These are phyloP conservation scores for Oreotrochilus melanogaster DNA, from an alignment of 2,113 vertebrate species.

Conservation along the genomic window DNA sequence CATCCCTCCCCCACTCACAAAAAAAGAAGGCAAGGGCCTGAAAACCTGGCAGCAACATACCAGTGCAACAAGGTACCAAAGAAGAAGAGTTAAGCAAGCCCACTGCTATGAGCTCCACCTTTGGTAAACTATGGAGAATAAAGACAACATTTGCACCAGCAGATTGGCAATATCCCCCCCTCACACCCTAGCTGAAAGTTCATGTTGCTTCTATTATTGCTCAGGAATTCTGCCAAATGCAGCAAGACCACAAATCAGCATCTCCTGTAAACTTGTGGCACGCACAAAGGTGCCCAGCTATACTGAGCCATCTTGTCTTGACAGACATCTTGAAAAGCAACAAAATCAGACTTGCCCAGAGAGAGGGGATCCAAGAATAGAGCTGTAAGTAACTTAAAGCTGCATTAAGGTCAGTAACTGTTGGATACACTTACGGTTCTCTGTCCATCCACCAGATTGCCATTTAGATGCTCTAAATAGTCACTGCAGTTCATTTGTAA, in stretches of 20 bases:
- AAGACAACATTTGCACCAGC: not conserved
- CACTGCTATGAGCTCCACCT: not conserved
- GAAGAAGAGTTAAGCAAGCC: not conserved
- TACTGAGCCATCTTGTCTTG: not conserved
- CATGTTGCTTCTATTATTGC: not conserved
- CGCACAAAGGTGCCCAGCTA: not conserved
- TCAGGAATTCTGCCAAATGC: not conserved
- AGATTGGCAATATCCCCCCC: not conserved
- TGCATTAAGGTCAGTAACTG: not conserved
- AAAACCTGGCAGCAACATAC: not conserved
- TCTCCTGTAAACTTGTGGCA: not conserved
- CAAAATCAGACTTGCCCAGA: not conserved
- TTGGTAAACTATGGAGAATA: not conserved
- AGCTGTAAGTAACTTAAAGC: slow-evolving; percentile 2
- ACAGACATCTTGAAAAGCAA: not conserved
- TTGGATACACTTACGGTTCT: not conserved
- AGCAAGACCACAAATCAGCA: not conserved
- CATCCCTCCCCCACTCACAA: not conserved
- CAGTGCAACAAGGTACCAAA: not conserved
- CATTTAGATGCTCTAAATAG: not conserved
- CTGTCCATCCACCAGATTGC: not conserved
- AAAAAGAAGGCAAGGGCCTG: not conserved
- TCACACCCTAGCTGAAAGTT: not conserved
- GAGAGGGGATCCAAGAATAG: not conserved
- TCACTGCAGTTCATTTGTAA: not conserved